phyloP scores from a whole-genome alignment of 1,140 invertebrate genomes.

The Formica exsecta region DNA sequence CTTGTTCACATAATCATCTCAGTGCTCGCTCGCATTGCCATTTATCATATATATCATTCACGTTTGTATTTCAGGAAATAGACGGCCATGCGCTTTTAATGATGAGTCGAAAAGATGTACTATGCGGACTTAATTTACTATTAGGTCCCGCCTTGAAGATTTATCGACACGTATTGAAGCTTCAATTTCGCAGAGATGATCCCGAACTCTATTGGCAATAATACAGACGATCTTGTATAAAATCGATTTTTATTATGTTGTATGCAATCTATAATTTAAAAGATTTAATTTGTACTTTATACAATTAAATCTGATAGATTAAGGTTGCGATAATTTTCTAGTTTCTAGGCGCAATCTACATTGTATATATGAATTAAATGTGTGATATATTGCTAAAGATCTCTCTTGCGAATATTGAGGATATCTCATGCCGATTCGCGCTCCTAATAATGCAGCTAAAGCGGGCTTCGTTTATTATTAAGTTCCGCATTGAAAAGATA shows the following conservation, averaged over 20 bases:
- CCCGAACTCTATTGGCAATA: slow-evolving; percentile 90
- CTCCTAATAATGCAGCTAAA: slow-evolving; percentile 93
- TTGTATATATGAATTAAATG: slow-evolving; percentile 22
- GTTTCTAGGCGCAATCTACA: not conserved
- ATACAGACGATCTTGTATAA: slow-evolving; percentile 56
- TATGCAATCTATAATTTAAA: not conserved
- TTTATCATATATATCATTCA: not conserved
- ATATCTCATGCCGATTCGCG: not conserved
- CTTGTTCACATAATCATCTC: not conserved
- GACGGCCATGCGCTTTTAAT: slow-evolving; percentile 94
- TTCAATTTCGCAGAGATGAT: slow-evolving; percentile 90
- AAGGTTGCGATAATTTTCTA: not conserved
- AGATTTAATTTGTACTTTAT: slow-evolving; percentile 14
- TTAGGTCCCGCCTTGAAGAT: slow-evolving; percentile 95
- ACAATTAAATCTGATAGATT: slow-evolving; percentile 20
- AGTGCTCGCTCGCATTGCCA: not conserved
- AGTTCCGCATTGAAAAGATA: slow-evolving; percentile 94
- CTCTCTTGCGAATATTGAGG: not conserved
- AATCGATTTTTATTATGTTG: not conserved
- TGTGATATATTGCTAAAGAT: not conserved
- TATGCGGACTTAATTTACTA: slow-evolving; percentile 92
- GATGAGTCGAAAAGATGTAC: slow-evolving; percentile 92
- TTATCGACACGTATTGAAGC: slow-evolving; percentile 91
- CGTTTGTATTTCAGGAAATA: slow-evolving; percentile 91
- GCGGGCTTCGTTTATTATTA: slow-evolving; percentile 91